Percentiles rank a stretch among this genome's conserved stretches.
phyloP scores from a whole-genome alignment of 2,888 invertebrate genomes.

The Andricus quercusramuli region DNA sequence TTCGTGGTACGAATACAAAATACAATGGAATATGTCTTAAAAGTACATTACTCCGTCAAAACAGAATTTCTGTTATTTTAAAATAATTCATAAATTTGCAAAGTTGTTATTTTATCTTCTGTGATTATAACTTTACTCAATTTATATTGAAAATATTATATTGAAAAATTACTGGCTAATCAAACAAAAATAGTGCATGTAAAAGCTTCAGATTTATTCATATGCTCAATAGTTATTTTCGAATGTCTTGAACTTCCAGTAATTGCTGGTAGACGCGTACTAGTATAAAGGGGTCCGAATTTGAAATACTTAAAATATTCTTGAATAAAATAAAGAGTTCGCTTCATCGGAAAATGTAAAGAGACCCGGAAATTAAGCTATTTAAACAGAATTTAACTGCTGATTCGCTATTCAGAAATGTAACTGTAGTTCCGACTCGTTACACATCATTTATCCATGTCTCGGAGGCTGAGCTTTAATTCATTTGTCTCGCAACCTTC shows the following conservation, averaged over 20 bases:
- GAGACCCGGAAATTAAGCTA: constrained; percentile 62
- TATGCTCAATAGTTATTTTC: neutral
- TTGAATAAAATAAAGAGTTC: neutral
- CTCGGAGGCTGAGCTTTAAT: constrained; percentile 58
- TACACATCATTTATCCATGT: constrained; percentile 63
- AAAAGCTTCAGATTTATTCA: neutral
- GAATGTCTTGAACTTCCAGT: neutral
- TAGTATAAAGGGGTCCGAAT: neutral
- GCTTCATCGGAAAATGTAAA: constrained; percentile 55
- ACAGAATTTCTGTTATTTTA: neutral
- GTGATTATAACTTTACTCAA: too few species aligned
- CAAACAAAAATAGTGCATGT: neutral
- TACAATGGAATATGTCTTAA: neutral
- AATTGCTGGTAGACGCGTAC: neutral
- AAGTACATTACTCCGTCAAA: neutral
- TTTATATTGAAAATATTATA: too few species aligned
- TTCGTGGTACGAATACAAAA: constrained; percentile 13
- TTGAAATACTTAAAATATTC: neutral
- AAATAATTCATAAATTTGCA: neutral
- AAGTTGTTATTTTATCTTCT: neutral
- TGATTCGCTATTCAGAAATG: constrained; percentile 67
- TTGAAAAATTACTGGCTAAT: too few species aligned
- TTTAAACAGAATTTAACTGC: constrained; percentile 64
- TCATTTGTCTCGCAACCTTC: constrained; percentile 61
- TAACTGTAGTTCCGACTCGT: constrained; percentile 59